phyloP scores from a whole-genome alignment of 1,140 invertebrate genomes.

The Magallana ariakensis region DNA sequence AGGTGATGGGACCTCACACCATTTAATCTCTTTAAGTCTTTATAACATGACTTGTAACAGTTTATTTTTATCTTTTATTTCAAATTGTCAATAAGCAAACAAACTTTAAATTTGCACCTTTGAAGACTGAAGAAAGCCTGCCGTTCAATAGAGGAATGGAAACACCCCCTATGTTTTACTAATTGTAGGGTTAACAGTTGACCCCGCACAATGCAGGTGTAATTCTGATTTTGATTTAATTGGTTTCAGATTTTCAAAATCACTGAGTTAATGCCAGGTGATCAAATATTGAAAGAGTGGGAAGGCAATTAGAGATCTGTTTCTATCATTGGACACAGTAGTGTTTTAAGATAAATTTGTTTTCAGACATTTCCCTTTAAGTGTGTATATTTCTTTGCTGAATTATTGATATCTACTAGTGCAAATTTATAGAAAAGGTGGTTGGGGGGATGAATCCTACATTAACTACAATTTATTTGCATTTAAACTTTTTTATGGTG shows the following conservation, averaged over 20 bases:
- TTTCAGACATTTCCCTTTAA: too few species aligned
- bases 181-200: not conserved
- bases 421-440: too few species aligned
- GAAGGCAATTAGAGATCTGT: not conserved
- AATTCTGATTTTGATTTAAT: not conserved
- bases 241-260: not conserved
- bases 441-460: too few species aligned
- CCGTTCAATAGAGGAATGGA: not conserved
- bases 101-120: not conserved
- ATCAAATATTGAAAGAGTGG: not conserved
- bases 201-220: slow-evolving; percentile 25
- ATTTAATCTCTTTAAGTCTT: not conserved
- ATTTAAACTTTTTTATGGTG: not conserved
- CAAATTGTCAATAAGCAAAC: slow-evolving; percentile 3
- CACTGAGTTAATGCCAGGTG: not conserved
- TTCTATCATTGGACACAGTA: too few species aligned
- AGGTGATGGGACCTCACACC: not conserved
- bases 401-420: too few species aligned
- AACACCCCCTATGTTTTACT: slow-evolving; percentile 9
- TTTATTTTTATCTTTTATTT: slow-evolving; percentile 7
- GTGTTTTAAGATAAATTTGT: too few species aligned
- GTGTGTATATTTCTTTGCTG: too few species aligned
- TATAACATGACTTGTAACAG: slow-evolving; percentile 11
- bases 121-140: not conserved
- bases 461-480: too few species aligned